phyloP scores from a whole-genome alignment of 2,113 vertebrate species.

The Solea senegalensis region DNA sequence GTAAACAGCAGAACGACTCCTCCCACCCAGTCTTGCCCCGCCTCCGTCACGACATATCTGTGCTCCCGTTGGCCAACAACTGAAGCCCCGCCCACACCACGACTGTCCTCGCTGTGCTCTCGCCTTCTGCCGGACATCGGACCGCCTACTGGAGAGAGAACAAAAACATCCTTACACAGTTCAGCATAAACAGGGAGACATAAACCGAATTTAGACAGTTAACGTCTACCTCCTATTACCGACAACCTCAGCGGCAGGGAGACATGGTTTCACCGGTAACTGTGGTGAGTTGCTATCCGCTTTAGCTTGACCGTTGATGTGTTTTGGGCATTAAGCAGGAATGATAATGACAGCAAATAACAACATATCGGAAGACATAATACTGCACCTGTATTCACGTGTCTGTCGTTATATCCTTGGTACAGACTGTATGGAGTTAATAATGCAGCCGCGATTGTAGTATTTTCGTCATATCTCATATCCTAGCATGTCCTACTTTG shows the following conservation, averaged over 20 bases:
- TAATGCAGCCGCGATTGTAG: background rate
- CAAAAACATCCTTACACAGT: constrained; percentile 76
- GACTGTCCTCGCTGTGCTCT: constrained; percentile 3
- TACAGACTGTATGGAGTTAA: background rate
- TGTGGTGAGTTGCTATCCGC: constrained; percentile 74
- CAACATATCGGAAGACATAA: background rate
- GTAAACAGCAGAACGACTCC: constrained; percentile 61
- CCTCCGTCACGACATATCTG: background rate
- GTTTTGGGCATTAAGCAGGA: background rate
- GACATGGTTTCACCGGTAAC: constrained; percentile 85
- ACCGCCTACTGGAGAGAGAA: constrained; percentile 71
- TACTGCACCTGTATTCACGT: background rate
- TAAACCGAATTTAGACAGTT: background rate
- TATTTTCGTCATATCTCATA: background rate
- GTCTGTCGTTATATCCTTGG: background rate
- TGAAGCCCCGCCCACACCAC: constrained; percentile 28
- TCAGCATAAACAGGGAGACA: constrained; percentile 22
- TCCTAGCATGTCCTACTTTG: constrained; percentile 16
- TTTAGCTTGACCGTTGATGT: background rate
- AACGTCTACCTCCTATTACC: background rate
- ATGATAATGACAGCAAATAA: background rate
- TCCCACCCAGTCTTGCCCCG: constrained; percentile 17
- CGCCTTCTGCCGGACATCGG: constrained; percentile 54
- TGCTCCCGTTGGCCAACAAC: constrained; percentile 61
- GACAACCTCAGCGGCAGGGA: constrained; percentile 25